Base-by-base conservation (phyloP, 2,113 vertebrate species). In the Morone chrysops region DNA sequence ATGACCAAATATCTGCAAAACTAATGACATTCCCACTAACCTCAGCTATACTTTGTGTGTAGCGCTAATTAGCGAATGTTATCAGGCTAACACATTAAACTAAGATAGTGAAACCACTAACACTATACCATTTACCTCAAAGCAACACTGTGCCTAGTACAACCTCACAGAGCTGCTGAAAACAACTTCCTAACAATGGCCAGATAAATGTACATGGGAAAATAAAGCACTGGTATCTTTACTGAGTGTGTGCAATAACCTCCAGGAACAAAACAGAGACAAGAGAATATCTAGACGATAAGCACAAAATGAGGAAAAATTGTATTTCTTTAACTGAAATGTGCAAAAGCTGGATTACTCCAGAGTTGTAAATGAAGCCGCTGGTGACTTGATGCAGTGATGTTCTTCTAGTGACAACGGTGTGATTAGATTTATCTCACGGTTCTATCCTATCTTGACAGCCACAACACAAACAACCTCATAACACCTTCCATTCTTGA, bases 381-480 rank as follows among this genome's bases (percentile, higher is more conserved):
- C 41, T 31, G 51, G 65, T 65, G 56, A 45, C 45, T 60, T 60
- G 31, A 56, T 12, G 25, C 45, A 3, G 54, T 40, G 20, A 72
- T 70, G 38, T 60, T 83, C 25, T 47, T 67, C n/a, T 67, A 13
- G 65, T 74, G 60, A 47, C 14, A 17, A 31, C 16, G 36, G 40
- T 53, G 43, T 68, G 54, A 59, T 73, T 75, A 47, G 65, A 72
- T 79, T 72, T 66, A 60, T 65, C 51, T 78, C 20, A 12, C 40
- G 40, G 20, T 53, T 60, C 40, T 57, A 41, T 78, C 25, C 65
- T n/a, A 36, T 47, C 57, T 57, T 57, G 59, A 57, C 65, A 67
- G 57, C 50, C 41, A 41, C 38, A 75, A 76, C 71, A 75, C 79
- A 84, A 87, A 87, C 86, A 53, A 79, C 80, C 38, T 74, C 67